Evolutionary conservation across 1,140 invertebrate species (phyloP).

Genomic region (Sinonovacula constricta): DNA sequence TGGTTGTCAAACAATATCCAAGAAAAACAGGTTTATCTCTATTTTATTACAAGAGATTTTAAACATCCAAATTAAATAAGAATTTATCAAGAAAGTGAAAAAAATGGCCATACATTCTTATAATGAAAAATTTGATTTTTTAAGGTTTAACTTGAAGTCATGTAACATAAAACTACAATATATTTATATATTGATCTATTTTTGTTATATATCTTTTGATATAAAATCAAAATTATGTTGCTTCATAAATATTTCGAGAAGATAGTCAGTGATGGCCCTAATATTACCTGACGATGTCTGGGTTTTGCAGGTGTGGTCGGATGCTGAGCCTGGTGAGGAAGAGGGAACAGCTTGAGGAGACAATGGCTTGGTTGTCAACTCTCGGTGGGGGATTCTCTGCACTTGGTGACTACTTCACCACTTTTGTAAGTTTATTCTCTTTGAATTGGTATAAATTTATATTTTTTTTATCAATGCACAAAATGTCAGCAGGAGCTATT

Average conservation of each 20-base stretch:
- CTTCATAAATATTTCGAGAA: background rate
- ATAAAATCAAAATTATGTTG: background rate
- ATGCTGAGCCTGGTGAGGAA: slow-evolving; percentile 67
- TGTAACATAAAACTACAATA: slow-evolving; percentile 43
- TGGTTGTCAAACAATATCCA: no score
- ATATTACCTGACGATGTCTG: background rate
- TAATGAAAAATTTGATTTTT: background rate
- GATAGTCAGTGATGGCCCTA: background rate
- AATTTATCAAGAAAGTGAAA: no score
- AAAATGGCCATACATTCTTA: no score
- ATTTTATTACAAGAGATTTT: no score
- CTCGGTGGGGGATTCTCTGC: slow-evolving; percentile 96
- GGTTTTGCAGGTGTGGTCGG: slow-evolving; percentile 70
- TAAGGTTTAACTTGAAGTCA: background rate
- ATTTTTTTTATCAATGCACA: no score
- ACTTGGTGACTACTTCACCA: slow-evolving; percentile 89
- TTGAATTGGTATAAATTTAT: background rate
- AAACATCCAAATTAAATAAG: no score
- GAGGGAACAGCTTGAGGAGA: slow-evolving; percentile 87
- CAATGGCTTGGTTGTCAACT: slow-evolving; percentile 97
- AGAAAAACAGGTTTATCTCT: no score
- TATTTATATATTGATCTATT: slow-evolving; percentile 66
- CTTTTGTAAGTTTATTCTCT: slow-evolving; percentile 84
- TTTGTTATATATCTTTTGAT: background rate
- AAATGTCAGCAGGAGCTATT: no score